Base-by-base conservation (phyloP, 2,797 vertebrate species). In the Pogonophryne albipinna region DNA sequence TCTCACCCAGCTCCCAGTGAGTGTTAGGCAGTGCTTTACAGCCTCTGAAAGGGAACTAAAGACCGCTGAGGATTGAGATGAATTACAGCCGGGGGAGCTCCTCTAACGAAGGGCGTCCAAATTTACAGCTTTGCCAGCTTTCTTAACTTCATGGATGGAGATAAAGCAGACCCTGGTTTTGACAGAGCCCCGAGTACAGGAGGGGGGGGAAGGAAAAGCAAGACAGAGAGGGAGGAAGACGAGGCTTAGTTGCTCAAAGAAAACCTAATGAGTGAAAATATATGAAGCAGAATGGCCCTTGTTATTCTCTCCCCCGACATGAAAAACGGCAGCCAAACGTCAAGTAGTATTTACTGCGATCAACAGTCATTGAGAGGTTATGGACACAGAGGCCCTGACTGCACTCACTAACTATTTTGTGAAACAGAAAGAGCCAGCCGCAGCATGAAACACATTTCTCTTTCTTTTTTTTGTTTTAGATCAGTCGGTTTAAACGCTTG, bases 331-430 rank as follows among this genome's bases (percentile, higher is more conserved):
- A 90, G 87, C 83, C 78, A 89, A 91, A 93, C 59, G 88, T 92
- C 91, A 93, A 85, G 80, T 86, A 75, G 80, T 93, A 94, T 95
- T 94, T 94, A 93, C 86, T 85, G 84, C 84, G 64, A 92, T 93
- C 88, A 93, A 90, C 93, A 94, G 91, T 92, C 92, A 93, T 72
- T 74, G 82, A 92, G 85, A 92, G 92, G 93, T 95, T 94, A 93
- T 84, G 80, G 88, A 92, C 90, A 89, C 88, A 87, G 78, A 86
- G 87, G 89, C 86, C 87, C 79, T 57, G 79, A 82, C 84, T 87
- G 88, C 77, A 74, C 78, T 89, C 88, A 78, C 82, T 85, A 85
- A 90, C 88, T 83, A 84, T 86, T 90, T 79, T 85, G 74, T 90
- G 76, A 89, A 89, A 87, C 76, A 84, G 78, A 86, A 65, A 89